A percentile compares a stretch with the other conserved stretches of the same genome.
These are phyloP conservation scores for Baryphthengus martii DNA, from an alignment of 2,113 vertebrate genomes.

Conservation along the genomic window DNA sequence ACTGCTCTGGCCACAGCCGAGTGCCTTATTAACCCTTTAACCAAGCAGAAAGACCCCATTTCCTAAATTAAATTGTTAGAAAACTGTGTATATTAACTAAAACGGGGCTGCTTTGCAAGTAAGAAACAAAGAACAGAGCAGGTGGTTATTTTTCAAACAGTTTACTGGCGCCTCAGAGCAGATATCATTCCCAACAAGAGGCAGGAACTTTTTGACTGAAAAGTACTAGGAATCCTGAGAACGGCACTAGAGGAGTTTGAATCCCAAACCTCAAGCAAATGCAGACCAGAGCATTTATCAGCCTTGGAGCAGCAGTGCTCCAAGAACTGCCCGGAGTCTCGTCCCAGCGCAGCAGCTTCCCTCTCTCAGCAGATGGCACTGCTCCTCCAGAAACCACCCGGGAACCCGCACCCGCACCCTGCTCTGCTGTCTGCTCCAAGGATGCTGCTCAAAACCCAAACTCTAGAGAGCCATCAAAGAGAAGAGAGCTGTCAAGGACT, in stretches of 20 bases:
- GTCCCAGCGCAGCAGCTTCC: too few relatives aligned
- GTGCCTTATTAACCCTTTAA: neutral
- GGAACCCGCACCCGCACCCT: neutral
- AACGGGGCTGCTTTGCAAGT: neutral
- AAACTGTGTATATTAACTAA: neutral
- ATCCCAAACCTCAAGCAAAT: neutral
- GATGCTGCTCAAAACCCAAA: neutral
- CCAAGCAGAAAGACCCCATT: neutral
- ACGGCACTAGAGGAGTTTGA: fast-evolving
- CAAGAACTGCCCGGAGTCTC: neutral
- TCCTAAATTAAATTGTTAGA: neutral
- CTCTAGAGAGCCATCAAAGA: too few relatives aligned
- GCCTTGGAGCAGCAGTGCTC: neutral
- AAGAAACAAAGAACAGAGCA: neutral
- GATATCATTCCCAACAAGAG: neutral
- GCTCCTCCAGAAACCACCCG: too few relatives aligned
- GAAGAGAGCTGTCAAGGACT: too few relatives aligned
- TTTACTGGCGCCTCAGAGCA: neutral
- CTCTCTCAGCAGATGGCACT: neutral
- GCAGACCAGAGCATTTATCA: too few relatives aligned
- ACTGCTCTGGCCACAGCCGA: fast-evolving
- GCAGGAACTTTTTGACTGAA: neutral
- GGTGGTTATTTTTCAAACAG: neutral
- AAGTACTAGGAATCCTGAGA: neutral
- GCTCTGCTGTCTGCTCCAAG: neutral